Conservation (phyloP, 2,113 vertebrate genomes). For the Eonycteris spelaea region DNA sequence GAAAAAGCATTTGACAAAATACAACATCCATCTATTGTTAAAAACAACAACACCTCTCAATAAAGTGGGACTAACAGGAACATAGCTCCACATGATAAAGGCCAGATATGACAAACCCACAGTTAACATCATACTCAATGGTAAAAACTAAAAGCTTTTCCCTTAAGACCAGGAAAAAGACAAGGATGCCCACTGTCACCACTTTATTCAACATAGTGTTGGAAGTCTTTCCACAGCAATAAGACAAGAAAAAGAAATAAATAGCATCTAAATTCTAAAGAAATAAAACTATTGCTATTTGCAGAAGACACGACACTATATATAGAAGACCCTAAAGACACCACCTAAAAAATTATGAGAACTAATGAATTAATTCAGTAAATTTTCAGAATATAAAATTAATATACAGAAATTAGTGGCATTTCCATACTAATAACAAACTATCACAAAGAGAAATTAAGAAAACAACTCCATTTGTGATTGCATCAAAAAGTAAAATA, state of each 20-base stretch:
- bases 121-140: not conserved
- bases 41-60: not conserved
- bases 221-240: not conserved
- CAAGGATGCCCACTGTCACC: not conserved
- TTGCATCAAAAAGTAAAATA: not conserved
- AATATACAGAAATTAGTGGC: not conserved
- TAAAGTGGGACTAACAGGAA: not conserved
- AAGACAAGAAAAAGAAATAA: not conserved
- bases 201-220: not conserved
- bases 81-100: not conserved
- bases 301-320: no score
- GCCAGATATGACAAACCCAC: not conserved
- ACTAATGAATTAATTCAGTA: not conserved
- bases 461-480: not conserved
- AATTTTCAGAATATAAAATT: not conserved
- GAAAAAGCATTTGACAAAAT: not conserved
- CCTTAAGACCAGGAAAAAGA: not conserved
- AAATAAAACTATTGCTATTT: not conserved
- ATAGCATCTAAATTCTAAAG: not conserved
- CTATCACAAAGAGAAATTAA: not conserved
- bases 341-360: not conserved
- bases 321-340: not conserved
- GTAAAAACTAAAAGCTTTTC: not conserved
- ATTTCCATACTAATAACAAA: not conserved
- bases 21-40: not conserved